A percentile compares a stretch with the other conserved stretches of the same genome.
Conservation (phyloP, 2,888 invertebrate genomes). For the Chirona hameri region DNA sequence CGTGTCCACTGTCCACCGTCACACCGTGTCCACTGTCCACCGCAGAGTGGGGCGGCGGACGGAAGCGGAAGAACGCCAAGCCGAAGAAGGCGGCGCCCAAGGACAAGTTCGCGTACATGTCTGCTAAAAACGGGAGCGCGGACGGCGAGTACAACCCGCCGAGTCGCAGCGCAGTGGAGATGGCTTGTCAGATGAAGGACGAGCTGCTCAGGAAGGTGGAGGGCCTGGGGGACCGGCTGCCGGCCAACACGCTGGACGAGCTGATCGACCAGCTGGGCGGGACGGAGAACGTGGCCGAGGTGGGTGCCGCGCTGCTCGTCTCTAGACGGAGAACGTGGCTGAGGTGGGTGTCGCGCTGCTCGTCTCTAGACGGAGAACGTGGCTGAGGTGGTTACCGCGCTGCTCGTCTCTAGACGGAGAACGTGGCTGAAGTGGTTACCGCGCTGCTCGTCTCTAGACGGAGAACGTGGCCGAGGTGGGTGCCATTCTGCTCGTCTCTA, state of each 20-base stretch:
- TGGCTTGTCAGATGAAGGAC: slow-evolving; percentile 89
- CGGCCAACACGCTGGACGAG: slow-evolving; percentile 97
- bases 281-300: slow-evolving; percentile 95
- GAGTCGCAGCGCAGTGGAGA: slow-evolving; percentile 63
- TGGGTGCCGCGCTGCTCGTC: too few relatives aligned
- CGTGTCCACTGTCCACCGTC: background rate
- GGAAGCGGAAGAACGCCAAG: background rate
- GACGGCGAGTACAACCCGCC: slow-evolving; percentile 46
- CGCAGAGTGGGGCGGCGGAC: background rate
- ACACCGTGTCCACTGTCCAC: too few relatives aligned
- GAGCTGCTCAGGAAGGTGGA: slow-evolving; percentile 82
- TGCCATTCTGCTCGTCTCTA: too few relatives aligned
- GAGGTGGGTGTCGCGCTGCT: too few relatives aligned
- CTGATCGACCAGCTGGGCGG: slow-evolving; percentile 97
- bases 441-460: too few relatives aligned
- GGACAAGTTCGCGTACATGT: slow-evolving; percentile 48
- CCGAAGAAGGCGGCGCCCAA: slow-evolving; percentile 58
- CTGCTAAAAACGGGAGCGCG: slow-evolving; percentile 35
- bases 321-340: too few relatives aligned
- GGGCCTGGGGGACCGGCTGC: slow-evolving; percentile 76
- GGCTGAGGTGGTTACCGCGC: too few relatives aligned
- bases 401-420: too few relatives aligned
- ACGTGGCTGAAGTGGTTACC: too few relatives aligned
- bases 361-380: too few relatives aligned
- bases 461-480: too few relatives aligned